These are phyloP conservation scores for Cnemophilus loriae DNA, from an alignment of 2,113 vertebrate species.

Conservation along the genomic window DNA sequence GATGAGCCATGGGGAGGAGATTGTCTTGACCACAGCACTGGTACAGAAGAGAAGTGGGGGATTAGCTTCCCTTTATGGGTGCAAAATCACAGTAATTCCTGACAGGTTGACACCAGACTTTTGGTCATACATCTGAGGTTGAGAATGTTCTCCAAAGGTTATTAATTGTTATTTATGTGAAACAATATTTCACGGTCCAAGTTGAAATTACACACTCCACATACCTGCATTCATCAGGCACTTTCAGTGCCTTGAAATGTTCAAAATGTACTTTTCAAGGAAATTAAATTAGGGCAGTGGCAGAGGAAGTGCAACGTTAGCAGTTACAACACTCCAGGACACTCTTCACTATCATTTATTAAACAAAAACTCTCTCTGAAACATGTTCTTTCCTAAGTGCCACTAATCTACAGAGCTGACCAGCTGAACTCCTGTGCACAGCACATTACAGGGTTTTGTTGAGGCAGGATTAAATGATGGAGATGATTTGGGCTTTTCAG, in stretches of 20 bases:
- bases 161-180: not conserved
- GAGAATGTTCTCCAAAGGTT: not conserved
- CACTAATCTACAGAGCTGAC: not conserved
- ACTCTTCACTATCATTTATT: not conserved
- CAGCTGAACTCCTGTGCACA: not conserved
- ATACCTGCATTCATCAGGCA: not conserved
- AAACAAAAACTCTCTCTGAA: not conserved
- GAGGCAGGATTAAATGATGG: not conserved
- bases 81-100: not conserved
- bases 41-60: accelerated
- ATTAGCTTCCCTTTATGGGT: not conserved
- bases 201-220: not conserved
- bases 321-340: not conserved
- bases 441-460: not conserved
- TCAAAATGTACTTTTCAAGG: not conserved
- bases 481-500: not conserved
- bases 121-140: not conserved
- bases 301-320: not conserved
- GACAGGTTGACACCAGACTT: not conserved
- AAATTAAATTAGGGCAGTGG: not conserved
- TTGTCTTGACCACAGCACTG: not conserved
- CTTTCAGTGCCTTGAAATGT: not conserved
- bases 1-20: not conserved
- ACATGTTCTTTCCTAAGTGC: not conserved
- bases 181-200: not conserved